A percentile compares a stretch with the other conserved stretches of the same genome.
phyloP scores from a whole-genome alignment of 35 echinoderm and acorn worm species.

The Ptychodera flava region DNA sequence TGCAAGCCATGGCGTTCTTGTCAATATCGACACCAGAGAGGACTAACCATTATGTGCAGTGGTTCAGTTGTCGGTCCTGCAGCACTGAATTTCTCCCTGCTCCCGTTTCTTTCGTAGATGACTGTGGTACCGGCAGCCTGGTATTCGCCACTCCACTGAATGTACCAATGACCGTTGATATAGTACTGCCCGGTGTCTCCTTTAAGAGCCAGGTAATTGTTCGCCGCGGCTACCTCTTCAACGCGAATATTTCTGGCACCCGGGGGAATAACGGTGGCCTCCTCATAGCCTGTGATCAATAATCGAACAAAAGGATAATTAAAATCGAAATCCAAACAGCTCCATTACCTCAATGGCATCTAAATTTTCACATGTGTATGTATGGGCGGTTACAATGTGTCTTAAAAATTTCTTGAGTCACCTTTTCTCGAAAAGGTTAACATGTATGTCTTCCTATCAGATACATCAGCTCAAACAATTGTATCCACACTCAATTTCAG shows the following conservation, averaged over 20 bases:
- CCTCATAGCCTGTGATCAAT: conserved; percentile 46
- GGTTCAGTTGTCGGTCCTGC: conserved; percentile 73
- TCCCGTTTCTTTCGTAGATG: conserved; percentile 43
- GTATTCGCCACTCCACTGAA: conserved; percentile 42
- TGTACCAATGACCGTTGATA: conserved; percentile 62
- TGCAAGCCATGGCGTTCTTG: too few relatives aligned
- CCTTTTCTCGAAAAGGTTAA: too few relatives aligned
- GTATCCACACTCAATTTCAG: too few relatives aligned
- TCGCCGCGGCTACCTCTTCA: conserved; percentile 58
- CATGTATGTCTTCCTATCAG: too few relatives aligned
- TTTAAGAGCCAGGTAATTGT: conserved; percentile 72
- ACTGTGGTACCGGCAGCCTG: conserved; percentile 55
- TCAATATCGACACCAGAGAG: too few relatives aligned
- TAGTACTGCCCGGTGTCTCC: conserved; percentile 42
- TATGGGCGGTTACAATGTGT: too few relatives aligned
- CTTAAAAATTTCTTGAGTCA: too few relatives aligned
- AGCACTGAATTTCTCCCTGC: conserved; percentile 53
- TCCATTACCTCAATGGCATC: too few relatives aligned
- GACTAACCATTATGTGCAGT: conserved; percentile 64
- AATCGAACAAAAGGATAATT: conserved; percentile 8
- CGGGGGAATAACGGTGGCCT: conserved; percentile 62
- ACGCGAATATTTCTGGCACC: conserved; percentile 73
- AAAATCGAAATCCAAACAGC: too few relatives aligned
- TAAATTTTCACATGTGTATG: too few relatives aligned
- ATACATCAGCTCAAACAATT: too few relatives aligned